A percentile compares a stretch with the other conserved stretches of the same genome.
Evolutionary conservation across 2,797 vertebrate species (phyloP).

Genomic region (Selene dorsalis): DNA sequence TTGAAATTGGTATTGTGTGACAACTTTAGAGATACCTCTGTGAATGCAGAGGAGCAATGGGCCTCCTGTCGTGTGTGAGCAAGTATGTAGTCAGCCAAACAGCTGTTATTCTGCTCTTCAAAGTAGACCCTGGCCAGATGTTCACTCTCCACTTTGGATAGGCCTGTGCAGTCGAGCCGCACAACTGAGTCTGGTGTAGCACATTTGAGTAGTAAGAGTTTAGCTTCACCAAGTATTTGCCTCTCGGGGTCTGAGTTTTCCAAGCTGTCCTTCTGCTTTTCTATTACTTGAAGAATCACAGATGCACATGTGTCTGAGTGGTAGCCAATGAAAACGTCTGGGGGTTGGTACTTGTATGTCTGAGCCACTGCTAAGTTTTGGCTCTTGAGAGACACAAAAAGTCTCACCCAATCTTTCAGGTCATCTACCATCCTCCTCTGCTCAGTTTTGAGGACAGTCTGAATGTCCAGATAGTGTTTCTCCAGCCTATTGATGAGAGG

Average conservation of each 20-base stretch:
- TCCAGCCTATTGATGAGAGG: constrained; percentile 97
- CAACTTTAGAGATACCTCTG: constrained; percentile 86
- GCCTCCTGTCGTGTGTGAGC: constrained; percentile 66
- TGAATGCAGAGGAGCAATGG: constrained; percentile 76
- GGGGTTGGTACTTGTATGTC: constrained; percentile 81
- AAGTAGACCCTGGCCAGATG: constrained; percentile 84
- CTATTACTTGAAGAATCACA: constrained; percentile 88
- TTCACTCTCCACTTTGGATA: constrained; percentile 73
- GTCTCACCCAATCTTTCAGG: constrained; percentile 86
- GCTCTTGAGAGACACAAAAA: constrained; percentile 76
- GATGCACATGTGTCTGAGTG: constrained; percentile 94
- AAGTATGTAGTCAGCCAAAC: constrained; percentile 88
- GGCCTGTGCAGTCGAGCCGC: constrained; percentile 81
- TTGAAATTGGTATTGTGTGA: constrained; percentile 3
- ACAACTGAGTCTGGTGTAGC: constrained; percentile 94
- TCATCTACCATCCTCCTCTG: constrained; percentile 83
- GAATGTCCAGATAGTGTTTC: constrained; percentile 96
- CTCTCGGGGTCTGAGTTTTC: constrained; percentile 54
- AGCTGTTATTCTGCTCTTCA: constrained; percentile 86
- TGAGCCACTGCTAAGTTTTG: constrained; percentile 50
- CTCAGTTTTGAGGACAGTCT: constrained; percentile 86
- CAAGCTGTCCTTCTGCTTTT: constrained; percentile 69
- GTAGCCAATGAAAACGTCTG: constrained; percentile 93
- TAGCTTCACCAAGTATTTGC: constrained; percentile 80
- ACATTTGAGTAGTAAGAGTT: constrained; percentile 88